phyloP scores from a whole-genome alignment of 2,888 invertebrate species.

The Nezara viridula region DNA sequence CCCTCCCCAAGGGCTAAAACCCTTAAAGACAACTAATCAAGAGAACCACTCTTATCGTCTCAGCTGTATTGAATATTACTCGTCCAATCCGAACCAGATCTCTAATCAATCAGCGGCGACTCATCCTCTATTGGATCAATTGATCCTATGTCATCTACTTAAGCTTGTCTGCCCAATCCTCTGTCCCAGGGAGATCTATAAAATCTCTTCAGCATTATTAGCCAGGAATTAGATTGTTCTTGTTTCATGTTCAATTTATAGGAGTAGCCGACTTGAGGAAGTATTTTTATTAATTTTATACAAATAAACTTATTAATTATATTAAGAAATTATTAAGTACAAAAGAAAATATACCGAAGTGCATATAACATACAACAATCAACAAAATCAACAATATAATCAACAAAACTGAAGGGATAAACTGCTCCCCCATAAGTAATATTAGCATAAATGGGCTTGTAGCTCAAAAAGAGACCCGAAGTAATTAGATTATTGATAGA shows the following conservation, averaged over 20 bases:
- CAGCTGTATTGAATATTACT: slow-evolving; percentile 6
- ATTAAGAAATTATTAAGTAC: too few species aligned
- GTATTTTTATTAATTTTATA: too few species aligned
- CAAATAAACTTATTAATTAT: too few species aligned
- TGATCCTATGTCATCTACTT: slow-evolving; percentile 23
- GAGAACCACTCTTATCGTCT: background rate
- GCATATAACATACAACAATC: too few species aligned
- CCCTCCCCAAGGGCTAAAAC: background rate
- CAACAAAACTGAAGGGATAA: too few species aligned
- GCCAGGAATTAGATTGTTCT: background rate
- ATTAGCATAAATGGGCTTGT: too few species aligned
- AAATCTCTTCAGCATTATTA: background rate
- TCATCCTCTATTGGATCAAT: slow-evolving; percentile 8
- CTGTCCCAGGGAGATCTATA: background rate
- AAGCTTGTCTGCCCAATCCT: background rate
- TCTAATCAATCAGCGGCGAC: background rate
- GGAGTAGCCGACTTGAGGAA: background rate
- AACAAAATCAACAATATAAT: too few species aligned
- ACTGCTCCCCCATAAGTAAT: too few species aligned
- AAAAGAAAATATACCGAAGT: too few species aligned
- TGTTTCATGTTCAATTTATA: background rate
- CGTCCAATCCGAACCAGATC: background rate
- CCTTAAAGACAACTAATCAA: slow-evolving; percentile 32
- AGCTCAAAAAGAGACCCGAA: too few species aligned
- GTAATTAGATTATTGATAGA: too few species aligned